phyloP scores from a whole-genome alignment of 1,140 invertebrate genomes.

The Periplaneta americana region DNA sequence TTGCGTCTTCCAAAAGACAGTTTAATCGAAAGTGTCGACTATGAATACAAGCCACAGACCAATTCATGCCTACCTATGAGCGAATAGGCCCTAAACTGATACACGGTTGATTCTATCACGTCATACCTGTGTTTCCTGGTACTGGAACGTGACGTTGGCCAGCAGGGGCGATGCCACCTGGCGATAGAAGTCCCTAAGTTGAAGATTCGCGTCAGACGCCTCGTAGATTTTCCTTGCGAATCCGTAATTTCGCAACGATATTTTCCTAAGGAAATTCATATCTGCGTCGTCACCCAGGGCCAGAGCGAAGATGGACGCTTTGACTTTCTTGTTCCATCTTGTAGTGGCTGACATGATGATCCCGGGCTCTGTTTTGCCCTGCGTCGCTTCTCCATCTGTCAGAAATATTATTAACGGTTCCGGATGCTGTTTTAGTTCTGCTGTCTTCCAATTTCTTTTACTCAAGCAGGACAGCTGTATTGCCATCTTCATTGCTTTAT shows the following conservation, averaged over 20 bases:
- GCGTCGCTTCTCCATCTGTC: slow-evolving; percentile 65
- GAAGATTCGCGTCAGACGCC: slow-evolving; percentile 38
- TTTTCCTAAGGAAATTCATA: slow-evolving; percentile 37
- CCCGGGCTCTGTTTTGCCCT: slow-evolving; percentile 22
- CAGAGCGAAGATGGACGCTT: slow-evolving; percentile 36
- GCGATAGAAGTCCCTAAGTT: slow-evolving; percentile 42
- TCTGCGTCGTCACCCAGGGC: slow-evolving; percentile 43
- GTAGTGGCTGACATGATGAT: slow-evolving; percentile 38
- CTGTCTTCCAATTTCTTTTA: too few species aligned
- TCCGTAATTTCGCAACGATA: slow-evolving; percentile 39
- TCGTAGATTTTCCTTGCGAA: slow-evolving; percentile 43
- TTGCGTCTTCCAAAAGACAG: too few species aligned
- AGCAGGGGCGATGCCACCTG: slow-evolving; percentile 42
- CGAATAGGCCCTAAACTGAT: too few species aligned
- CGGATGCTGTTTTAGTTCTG: too few species aligned
- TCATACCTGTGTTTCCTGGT: slow-evolving; percentile 26
- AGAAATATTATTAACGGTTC: slow-evolving; percentile 66
- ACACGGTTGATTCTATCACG: too few species aligned
- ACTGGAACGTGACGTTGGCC: slow-evolving; percentile 39
- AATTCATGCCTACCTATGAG: too few species aligned
- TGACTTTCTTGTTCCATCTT: neutral
- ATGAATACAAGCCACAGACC: too few species aligned
- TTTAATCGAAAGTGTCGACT: too few species aligned
- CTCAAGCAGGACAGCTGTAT: too few species aligned
- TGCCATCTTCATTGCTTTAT: too few species aligned